Evolutionary conservation across 2,113 vertebrate species (phyloP).

Genomic region (Petrocephalus zakoni): DNA sequence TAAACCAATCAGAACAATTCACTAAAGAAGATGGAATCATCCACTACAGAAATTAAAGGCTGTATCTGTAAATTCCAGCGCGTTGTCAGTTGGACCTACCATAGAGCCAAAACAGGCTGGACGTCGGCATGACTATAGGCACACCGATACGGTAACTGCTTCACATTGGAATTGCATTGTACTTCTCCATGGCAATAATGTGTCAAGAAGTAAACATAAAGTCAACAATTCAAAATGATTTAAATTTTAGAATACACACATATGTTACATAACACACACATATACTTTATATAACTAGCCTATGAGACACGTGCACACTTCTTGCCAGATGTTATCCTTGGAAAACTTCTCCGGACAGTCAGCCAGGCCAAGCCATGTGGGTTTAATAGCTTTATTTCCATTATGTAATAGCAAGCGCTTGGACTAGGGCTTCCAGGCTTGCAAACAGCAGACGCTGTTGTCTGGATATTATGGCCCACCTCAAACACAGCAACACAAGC

Average conservation of each 20-base stretch:
- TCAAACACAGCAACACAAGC: neutral
- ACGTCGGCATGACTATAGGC: neutral
- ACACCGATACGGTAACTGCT: neutral
- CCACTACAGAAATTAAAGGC: neutral
- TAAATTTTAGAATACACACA: neutral
- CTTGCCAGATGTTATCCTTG: slow-evolving; percentile 12
- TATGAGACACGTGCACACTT: neutral
- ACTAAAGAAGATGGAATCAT: neutral
- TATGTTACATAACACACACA: neutral
- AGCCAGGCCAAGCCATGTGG: neutral
- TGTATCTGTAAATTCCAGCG: neutral
- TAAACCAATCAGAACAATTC: neutral
- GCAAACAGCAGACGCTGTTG: neutral
- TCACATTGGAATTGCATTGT: neutral
- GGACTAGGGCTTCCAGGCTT: neutral
- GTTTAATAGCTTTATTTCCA: slow-evolving; percentile 9
- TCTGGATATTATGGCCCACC: neutral
- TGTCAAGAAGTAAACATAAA: neutral
- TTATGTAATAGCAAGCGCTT: slow-evolving; percentile 8
- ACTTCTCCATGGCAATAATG: neutral
- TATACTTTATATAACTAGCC: neutral
- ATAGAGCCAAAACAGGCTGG: neutral
- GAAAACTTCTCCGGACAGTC: neutral
- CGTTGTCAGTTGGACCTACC: neutral
- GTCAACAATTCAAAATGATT: neutral